Conservation (phyloP, 2,113 vertebrate species). For the Tretioscincus oriximinensis region DNA sequence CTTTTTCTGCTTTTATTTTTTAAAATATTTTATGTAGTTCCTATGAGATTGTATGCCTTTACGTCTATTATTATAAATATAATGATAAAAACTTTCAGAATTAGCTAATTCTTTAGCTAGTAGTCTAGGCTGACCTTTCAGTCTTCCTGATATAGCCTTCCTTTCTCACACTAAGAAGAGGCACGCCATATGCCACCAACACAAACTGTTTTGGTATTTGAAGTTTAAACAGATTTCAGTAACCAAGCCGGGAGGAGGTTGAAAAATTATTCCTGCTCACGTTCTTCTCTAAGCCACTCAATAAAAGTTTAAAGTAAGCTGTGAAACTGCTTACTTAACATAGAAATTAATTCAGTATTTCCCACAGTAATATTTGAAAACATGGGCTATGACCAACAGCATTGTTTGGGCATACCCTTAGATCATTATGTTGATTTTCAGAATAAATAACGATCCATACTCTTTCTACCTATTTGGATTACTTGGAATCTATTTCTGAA, state of each 20-base stretch:
- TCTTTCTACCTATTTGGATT: background rate
- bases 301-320: background rate
- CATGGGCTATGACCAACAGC: too few species aligned
- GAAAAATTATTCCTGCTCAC: background rate
- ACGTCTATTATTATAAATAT: too few species aligned
- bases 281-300: background rate
- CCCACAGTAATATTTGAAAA: background rate
- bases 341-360: background rate
- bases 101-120: too few species aligned
- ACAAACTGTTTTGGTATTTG: background rate
- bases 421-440: background rate
- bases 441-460: background rate
- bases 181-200: background rate
- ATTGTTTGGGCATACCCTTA: background rate
- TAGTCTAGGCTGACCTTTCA: background rate
- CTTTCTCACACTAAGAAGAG: background rate
- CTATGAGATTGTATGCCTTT: too few species aligned
- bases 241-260: background rate
- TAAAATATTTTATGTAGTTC: too few species aligned
- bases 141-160: background rate
- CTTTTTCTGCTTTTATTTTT: too few species aligned
- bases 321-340: background rate
- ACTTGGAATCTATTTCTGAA: constrained; percentile 27
- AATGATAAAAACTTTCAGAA: too few species aligned
- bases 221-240: background rate